These are phyloP conservation scores for Rallus limicola DNA, from an alignment of 2,113 vertebrate species.

Conservation along the genomic window DNA sequence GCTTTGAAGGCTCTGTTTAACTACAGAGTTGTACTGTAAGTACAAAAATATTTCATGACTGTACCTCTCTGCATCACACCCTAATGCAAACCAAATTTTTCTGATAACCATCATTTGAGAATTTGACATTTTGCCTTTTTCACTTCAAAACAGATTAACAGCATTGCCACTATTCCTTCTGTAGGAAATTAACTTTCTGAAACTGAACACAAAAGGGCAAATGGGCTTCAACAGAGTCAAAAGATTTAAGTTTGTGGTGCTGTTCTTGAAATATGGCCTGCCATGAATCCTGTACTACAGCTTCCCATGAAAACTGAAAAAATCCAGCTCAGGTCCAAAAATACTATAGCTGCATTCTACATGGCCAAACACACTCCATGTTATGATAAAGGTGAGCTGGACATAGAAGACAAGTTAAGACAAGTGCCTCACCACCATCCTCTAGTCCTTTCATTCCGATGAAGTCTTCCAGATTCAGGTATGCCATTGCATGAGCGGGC, in stretches of 20 bases:
- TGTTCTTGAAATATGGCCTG: neutral
- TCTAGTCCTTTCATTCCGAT: neutral
- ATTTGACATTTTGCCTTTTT: neutral
- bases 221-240: neutral
- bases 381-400: neutral
- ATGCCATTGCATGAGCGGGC: too few relatives aligned
- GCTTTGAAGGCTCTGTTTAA: neutral
- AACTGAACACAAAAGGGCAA: neutral
- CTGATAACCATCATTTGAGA: neutral
- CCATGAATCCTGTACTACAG: neutral
- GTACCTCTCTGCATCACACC: neutral
- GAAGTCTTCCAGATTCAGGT: neutral
- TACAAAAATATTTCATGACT: neutral
- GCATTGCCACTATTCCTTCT: neutral
- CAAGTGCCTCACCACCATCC: neutral
- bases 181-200: neutral
- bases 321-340: neutral
- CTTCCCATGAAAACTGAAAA: neutral
- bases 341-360: neutral
- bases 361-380: neutral
- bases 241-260: neutral
- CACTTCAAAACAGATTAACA: neutral
- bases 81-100: neutral
- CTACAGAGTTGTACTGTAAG: rapidly evolving
- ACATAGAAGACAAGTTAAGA: rapidly evolving